Percentiles rank a stretch among this genome's conserved stretches.
Conservation (phyloP, 2,797 vertebrate species). For the Pempheris klunzingeri region DNA sequence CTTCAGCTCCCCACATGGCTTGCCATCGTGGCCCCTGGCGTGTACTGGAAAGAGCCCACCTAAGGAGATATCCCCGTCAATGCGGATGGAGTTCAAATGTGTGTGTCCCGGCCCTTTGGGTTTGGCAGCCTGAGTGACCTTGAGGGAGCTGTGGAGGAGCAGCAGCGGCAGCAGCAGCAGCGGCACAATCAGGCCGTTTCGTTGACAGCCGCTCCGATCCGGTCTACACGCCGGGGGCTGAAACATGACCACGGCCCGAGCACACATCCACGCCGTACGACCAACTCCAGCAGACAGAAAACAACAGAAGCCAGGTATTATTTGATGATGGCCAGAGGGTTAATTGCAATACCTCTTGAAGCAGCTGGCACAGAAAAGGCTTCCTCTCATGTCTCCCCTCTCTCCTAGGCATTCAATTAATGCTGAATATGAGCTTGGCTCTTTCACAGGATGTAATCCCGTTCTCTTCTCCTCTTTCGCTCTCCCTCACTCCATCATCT, state of each 20-base stretch:
- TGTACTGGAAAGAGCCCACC: conserved; percentile 98
- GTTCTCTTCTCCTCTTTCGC: conserved; percentile 59
- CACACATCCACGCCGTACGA: conserved; percentile 35
- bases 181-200: conserved; percentile 55
- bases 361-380: conserved; percentile 69
- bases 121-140: conserved; percentile 85
- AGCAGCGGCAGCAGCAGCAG: conserved; percentile 79
- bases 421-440: conserved; percentile 71
- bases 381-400: conserved; percentile 76
- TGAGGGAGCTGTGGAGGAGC: conserved; percentile 75
- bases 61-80: conserved; percentile 97
- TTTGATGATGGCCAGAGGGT: conserved; percentile 73
- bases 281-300: conserved; percentile 51
- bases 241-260: conserved; percentile 77
- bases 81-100: conserved; percentile 97
- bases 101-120: conserved; percentile 92
- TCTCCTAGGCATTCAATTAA: conserved; percentile 77
- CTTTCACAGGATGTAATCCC: conserved; percentile 67
- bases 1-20: conserved; percentile 96
- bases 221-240: conserved; percentile 52
- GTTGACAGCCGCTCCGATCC: conserved; percentile 58
- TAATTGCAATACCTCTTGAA: conserved; percentile 76
- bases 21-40: conserved; percentile 93
- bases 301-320: conserved; percentile 68
- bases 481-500: conserved; percentile 74